These are phyloP conservation scores for Trichomycterus rosablanca DNA, from an alignment of 2,113 vertebrate genomes.

Conservation along the genomic window DNA sequence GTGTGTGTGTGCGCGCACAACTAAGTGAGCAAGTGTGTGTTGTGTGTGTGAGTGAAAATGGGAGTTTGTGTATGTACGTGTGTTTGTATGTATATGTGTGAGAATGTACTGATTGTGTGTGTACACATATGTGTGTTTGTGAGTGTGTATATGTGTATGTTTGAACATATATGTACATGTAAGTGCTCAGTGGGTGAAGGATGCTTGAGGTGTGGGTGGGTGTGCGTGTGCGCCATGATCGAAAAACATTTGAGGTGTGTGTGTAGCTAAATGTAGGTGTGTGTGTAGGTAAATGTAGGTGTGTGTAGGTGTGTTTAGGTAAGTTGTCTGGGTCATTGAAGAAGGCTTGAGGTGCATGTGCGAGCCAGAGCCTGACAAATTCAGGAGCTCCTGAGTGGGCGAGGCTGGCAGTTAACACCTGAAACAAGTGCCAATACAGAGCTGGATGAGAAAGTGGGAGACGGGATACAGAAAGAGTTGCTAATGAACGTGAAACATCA, in stretches of 20 bases:
- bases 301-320: neutral
- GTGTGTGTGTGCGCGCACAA: no score
- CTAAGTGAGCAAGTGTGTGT: no score
- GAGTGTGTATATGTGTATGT: neutral
- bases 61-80: neutral
- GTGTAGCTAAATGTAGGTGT: neutral
- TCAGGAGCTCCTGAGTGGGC: slow-evolving; percentile 74
- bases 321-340: neutral
- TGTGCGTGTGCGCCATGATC: no score
- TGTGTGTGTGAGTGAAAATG: no score
- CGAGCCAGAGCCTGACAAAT: slow-evolving; percentile 62
- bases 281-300: neutral
- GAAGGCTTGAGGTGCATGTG: no score
- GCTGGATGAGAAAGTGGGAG: slow-evolving; percentile 87
- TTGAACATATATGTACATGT: no score
- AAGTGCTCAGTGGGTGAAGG: slow-evolving; percentile 17
- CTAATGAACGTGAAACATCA: slow-evolving; percentile 86
- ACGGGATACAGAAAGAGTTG: slow-evolving; percentile 69
- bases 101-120: no score
- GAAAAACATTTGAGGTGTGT: no score
- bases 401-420: slow-evolving; percentile 85
- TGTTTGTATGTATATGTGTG: no score
- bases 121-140: neutral
- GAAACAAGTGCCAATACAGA: slow-evolving; percentile 88
- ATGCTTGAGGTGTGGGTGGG: slow-evolving; percentile 6